phyloP scores from a whole-genome alignment of 2,797 vertebrate species.

The Sciurus carolinensis region DNA sequence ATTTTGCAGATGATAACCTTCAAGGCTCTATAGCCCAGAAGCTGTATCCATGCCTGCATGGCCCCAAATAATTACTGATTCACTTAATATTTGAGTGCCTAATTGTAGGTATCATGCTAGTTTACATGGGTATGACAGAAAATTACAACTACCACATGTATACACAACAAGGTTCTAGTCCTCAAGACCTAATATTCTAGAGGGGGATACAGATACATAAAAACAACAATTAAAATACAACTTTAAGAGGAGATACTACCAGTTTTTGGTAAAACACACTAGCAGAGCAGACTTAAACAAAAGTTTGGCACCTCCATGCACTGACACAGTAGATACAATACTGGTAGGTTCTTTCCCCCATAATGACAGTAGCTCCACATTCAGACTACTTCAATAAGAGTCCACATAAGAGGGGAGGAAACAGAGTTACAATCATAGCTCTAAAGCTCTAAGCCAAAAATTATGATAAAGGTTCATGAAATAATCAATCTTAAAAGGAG shows the following conservation, averaged over 20 bases:
- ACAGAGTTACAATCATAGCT: conserved; percentile 37
- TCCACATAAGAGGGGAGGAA: not conserved
- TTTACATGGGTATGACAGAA: not conserved
- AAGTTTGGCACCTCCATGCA: not conserved
- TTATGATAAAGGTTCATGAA: not conserved
- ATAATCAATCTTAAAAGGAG: conserved; percentile 56
- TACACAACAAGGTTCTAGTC: not conserved
- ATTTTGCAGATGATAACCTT: not conserved
- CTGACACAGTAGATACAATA: not conserved
- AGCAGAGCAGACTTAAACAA: not conserved
- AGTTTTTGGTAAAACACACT: not conserved
- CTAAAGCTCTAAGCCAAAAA: conserved; percentile 12
- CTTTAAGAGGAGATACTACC: not conserved
- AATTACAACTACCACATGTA: not conserved
- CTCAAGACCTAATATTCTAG: not conserved
- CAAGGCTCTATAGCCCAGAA: not conserved
- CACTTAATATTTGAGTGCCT: not conserved
- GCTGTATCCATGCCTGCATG: not conserved
- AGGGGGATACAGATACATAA: not conserved
- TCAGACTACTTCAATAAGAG: not conserved
- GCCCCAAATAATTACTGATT: not conserved
- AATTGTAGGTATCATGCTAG: not conserved
- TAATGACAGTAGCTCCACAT: not conserved
- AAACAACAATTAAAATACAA: not conserved
- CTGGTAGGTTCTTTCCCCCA: not conserved